Base-by-base conservation (phyloP, 2,888 invertebrate genomes). In the Drosophila affinis region DNA sequence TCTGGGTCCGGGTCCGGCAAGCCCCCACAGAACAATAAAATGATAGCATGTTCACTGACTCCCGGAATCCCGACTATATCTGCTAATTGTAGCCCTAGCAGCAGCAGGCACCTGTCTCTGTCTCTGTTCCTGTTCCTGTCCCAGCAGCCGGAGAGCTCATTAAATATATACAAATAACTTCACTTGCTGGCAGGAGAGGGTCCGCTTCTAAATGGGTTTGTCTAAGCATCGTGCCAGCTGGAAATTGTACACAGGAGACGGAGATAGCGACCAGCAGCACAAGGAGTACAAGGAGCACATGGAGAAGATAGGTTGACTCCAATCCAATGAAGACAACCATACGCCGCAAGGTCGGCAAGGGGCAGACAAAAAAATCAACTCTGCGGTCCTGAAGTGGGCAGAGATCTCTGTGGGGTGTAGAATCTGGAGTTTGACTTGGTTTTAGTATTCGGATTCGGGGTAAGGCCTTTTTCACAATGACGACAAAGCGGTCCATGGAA, bases 111-210 rank as follows among this genome's bases (percentile, higher is more conserved):
- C 39, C 39, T 39, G 39, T 14, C 14, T 1, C 27, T 27, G 27
- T 14, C 14, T 2, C 27, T 27, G 27, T 9, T 9, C 2, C 27
- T 39, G 34, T 12, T 12, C 12, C 5, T 14, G 39, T 46, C 46
- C 12, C n/a, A 29, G 29, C 9, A n/a, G 24, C 27, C 55, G 39
- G 47, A 45, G 52, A 69, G 67, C 65, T 76, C 79, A 81, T 79
- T 74, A 81, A 81, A 81, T 75, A 81, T 81, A 77, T 76, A 76
- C 64, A 76, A 79, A 81, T 79, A 81, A 72, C 65, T 81, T 72
- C 52, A 76, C 67, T 63, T 34, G 34, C 39, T 39, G 39, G 12
- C 39, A 14, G 14, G 39, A 2, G 6, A 14, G 14, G 39, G 14
- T 14, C 14, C 39, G 7, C 39, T 14, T 65, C 62, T 68, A 77